Evolutionary conservation across 2,113 vertebrate species (phyloP), one percentile per base, ranked within the genome.

Genomic region (Acinonyx jubatus): DNA sequence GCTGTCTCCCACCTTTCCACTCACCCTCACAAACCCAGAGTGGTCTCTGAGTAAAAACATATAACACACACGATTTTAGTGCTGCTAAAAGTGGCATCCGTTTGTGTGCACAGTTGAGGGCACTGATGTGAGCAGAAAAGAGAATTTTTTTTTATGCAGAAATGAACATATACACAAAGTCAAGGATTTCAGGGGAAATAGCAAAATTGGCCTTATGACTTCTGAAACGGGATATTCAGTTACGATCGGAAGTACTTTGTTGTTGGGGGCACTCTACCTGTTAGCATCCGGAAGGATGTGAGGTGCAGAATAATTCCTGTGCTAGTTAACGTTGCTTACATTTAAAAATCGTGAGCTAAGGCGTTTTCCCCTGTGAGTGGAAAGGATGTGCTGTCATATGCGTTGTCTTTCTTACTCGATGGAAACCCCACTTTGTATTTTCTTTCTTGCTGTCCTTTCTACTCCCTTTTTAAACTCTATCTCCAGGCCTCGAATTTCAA

Each of bases 41-140:
- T 69, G n/a, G 18, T 68, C 55, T 82, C 71, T 15, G 15, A 31
- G 36, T 45, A 38, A 52, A 90, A 80, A 57, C 4, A 18, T n/a
- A 18, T 0, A 4, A 18, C 0, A 1, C 50, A 18, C 31, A 57
- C 25, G n/a, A 1, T 27, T 69, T 81, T 73, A 36, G 57, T 86
- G 85, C 38, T 57, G 41, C 90, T 48, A 5, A 45, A 89, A 55
- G 21, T 38, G 92, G 57, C 74, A 91, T 95, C 83, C 48, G 76
- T 95, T 96, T 97, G 93, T 85, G 78, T 68, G 93, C 71, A 85
- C 89, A 68, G 94, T 84, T 38, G 15, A 97, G 52, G 88, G 66
- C 38, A 84, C 61, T 57, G 50, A 79, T 94, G 91, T 96, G 97
- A 96, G 81, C 91, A 97, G 82, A 95, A 96, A 98, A 96, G 92